Evolutionary conservation across 1,140 invertebrate species (phyloP), one percentile per base, ranked within the genome.

Genomic region (Tetramorium parvispinum): DNA sequence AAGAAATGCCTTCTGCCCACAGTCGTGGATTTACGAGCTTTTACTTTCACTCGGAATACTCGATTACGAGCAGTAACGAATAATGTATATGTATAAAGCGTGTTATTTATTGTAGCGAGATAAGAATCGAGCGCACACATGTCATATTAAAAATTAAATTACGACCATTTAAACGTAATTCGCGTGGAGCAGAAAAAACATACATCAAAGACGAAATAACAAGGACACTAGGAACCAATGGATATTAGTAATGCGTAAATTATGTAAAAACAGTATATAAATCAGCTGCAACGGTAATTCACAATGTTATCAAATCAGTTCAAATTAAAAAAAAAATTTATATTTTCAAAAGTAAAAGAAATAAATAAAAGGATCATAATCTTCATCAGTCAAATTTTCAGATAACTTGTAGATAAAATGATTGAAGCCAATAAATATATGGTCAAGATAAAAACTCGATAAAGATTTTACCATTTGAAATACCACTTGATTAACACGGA

Each of bases 21-120:
- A 8, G 53, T 55, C 8, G 21, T 78, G 32, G 63, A 68, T 79
- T 68, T 79, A 68, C 27, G 63, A 68, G 43, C 7, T 21, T 16
- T 79, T 66, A 53, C 77, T 79, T 79, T 79, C 77, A 79, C 77
- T 79, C n/a, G 4, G 77, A 51, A 79, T 79, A 18, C 63, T 37
- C 32, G 32, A 79, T 79, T 79, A 59, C 63, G 77, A 68, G 76
- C n/a, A 53, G 53, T 79, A 68, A 68, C 43, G 46, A 53, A 40
- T 40, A 68, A 46, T 24, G 65, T 53, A 21, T 24, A n/a, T 27
- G 24, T 63, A 65, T 27, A 40, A 68, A 5, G 49, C 40, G 16
- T 27, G 40, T 77, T 77, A 46, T 77, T 37, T 51, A 49, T 65
- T 46, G 6, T 37, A 65, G 32, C 24, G 24, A 46, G 40, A 68